Evolutionary conservation across 2,888 invertebrate species (phyloP), one percentile per base, ranked within the genome.

Genomic region (Drosophila leonis): DNA sequence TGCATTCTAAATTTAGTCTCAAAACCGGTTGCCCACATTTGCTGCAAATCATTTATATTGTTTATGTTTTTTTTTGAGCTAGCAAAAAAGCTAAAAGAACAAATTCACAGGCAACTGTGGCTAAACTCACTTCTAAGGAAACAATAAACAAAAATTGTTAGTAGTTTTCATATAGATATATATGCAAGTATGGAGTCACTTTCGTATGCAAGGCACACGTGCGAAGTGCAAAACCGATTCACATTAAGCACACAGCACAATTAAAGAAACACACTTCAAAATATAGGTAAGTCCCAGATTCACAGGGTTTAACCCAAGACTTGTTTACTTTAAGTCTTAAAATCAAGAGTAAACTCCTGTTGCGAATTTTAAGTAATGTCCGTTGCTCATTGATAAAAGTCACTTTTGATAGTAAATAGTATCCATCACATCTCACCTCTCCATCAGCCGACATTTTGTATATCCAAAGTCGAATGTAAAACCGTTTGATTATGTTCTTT

Each of bases 131-230:
- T 52, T 13, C 33, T 35, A 48, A 33, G 67, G 42, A 35, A 54
- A 37, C 49, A 65, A 59, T 64, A 41, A 52, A 46, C 46, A 29
- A 57, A 55, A 42, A 46, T 24, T 37, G 29, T 15, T 37, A 39
- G 31, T 72, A 55, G 54, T 52, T 13, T 35, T 18, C 20, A 51
- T 35, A 35, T 13, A 20, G 6, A 20, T 51, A 20, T 24, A 18
- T 12, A 18, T 7, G 3, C 5, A 5, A 37, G 37, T 10, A 27
- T 5, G 7, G 12, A 35, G 35, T 12, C 29, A n/a, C 41, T 63
- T 62, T 6, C 33, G 35, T 61, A 86, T 83, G 72, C 89, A 74
- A 65, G 48, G n/a, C 83, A 60, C 76, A 62, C 48, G 5, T 42
- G 13, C 8, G 56, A 51, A 44, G 60, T 55, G 64, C 37, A 46